A percentile compares a stretch with the other conserved stretches of the same genome.
phyloP scores from a whole-genome alignment of 2,888 invertebrate genomes.

The Plutella xylostella region DNA sequence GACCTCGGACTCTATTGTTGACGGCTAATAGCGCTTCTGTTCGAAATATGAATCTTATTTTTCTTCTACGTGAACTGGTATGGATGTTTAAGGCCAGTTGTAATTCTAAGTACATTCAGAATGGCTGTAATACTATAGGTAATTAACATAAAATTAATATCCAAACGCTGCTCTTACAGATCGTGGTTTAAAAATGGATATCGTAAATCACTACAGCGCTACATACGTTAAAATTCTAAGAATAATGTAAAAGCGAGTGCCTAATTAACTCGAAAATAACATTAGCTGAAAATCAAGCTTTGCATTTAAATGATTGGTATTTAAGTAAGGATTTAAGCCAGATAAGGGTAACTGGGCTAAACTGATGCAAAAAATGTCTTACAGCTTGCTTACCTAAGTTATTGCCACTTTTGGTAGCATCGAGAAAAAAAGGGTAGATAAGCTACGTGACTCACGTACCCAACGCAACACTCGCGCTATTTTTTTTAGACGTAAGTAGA shows the following conservation, averaged over 20 bases:
- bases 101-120: too few species aligned
- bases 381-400: background rate
- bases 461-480: background rate
- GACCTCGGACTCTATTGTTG: slow-evolving; percentile 3
- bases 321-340: background rate
- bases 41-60: too few species aligned
- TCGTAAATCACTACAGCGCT: too few species aligned
- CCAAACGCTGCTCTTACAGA: too few species aligned
- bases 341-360: background rate
- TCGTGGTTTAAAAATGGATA: too few species aligned
- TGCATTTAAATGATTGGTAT: slow-evolving; percentile 2
- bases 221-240: too few species aligned
- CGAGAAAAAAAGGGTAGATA: background rate
- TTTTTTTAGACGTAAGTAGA: too few species aligned
- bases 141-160: too few species aligned
- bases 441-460: background rate
- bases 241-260: background rate
- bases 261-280: background rate
- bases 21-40: background rate
- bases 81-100: too few species aligned
- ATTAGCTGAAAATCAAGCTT: background rate
- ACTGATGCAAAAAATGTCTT: slow-evolving; percentile 1
- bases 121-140: too few species aligned
- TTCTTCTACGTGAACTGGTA: too few species aligned
- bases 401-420: background rate